Conservation (phyloP, 1,140 invertebrate species). For the Sycobia sp. region DNA sequence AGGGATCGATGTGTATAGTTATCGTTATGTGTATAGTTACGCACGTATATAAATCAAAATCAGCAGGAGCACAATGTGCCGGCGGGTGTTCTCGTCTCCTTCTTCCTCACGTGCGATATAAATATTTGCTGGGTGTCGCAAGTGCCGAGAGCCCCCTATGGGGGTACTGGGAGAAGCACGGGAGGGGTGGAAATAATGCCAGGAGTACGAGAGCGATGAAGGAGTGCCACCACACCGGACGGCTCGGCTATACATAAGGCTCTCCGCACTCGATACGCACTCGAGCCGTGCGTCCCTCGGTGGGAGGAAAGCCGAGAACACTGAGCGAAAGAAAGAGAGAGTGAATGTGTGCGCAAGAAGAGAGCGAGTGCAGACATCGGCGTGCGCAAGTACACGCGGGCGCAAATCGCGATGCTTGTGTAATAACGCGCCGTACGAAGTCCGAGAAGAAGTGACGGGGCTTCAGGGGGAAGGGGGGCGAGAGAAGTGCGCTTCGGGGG, state of each 20-base stretch:
- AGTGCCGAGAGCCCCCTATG: conserved; percentile 34
- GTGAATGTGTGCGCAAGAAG: neutral
- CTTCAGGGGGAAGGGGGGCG: neutral
- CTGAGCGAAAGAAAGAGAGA: conserved; percentile 33
- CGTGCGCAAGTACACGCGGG: too few species aligned
- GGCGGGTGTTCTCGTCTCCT: conserved; percentile 40
- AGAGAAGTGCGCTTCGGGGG: conserved; percentile 42
- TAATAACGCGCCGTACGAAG: too few species aligned
- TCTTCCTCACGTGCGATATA: conserved; percentile 44
- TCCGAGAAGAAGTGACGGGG: neutral
- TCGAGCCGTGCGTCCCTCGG: too few species aligned
- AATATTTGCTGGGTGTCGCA: conserved; percentile 50
- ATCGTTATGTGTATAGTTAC: too few species aligned
- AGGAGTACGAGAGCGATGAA: too few species aligned
- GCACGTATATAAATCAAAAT: conserved; percentile 43
- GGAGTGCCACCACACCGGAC: too few species aligned
- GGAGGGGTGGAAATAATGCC: conserved; percentile 44
- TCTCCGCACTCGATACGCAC: conserved; percentile 27
- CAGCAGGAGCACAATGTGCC: conserved; percentile 50
- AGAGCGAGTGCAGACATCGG: too few species aligned
- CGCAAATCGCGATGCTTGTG: conserved; percentile 20
- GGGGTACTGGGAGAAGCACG: conserved; percentile 9
- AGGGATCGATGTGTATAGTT: too few species aligned
- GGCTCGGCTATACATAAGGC: too few species aligned
- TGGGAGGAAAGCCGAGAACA: conserved; percentile 27